Evolutionary conservation across 2,888 invertebrate genomes (phyloP).

Genomic region (Parascotia fuliginaria): DNA sequence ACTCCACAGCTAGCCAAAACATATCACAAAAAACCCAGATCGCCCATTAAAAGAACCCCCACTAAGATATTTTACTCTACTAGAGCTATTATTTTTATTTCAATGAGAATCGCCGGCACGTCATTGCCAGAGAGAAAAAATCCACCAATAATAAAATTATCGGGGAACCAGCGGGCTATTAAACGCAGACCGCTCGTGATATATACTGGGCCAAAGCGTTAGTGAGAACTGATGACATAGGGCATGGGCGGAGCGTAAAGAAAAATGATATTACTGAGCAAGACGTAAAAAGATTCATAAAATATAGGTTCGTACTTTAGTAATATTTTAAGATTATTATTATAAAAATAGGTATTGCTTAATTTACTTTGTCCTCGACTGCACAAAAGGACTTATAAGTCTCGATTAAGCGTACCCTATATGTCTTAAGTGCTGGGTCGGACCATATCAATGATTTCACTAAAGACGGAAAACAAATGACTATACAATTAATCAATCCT

Average conservation of each 20-base stretch:
- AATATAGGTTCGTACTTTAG: too few relatives aligned
- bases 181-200: constrained; percentile 82
- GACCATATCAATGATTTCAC: too few relatives aligned
- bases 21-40: constrained; percentile 47
- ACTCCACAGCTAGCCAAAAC: constrained; percentile 36
- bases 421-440: too few relatives aligned
- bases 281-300: not conserved
- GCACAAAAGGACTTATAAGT: too few relatives aligned
- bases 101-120: constrained; percentile 64
- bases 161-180: constrained; percentile 78
- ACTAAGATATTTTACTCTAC: constrained; percentile 58
- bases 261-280: not conserved
- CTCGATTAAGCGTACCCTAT: too few relatives aligned
- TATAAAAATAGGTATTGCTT: too few relatives aligned
- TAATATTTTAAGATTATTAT: too few relatives aligned
- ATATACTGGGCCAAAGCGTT: constrained; percentile 68
- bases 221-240: constrained; percentile 36
- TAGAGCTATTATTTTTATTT: constrained; percentile 70
- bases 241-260: constrained; percentile 36
- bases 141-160: constrained; percentile 83
- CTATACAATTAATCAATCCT: too few relatives aligned
- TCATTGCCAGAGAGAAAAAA: constrained; percentile 71
- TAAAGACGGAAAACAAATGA: too few relatives aligned
- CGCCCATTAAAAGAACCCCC: constrained; percentile 54
- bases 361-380: too few relatives aligned